A percentile compares a stretch with the other conserved stretches of the same genome.
Evolutionary conservation across 2,888 invertebrate species (phyloP).

Genomic region (Elmis aenea): DNA sequence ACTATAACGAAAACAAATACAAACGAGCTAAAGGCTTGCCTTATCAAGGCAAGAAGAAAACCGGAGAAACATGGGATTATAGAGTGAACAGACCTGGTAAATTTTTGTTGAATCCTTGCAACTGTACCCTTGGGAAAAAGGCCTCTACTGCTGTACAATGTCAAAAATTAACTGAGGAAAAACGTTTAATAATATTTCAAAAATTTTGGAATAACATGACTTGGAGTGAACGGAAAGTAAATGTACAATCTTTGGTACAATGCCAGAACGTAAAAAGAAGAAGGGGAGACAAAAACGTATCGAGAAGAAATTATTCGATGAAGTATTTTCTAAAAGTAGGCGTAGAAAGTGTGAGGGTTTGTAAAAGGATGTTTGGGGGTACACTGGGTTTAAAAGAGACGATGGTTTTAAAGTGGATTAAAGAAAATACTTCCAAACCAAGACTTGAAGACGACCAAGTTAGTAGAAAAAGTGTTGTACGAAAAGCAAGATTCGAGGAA

Average conservation of each 20-base stretch:
- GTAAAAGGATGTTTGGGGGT: conserved; percentile 1
- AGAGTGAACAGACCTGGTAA: too few species aligned
- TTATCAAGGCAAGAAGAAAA: conserved; percentile 1
- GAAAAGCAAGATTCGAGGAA: neutral
- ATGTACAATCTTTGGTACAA: conserved; percentile 2
- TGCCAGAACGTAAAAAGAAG: conserved; percentile 1
- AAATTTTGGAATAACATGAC: too few species aligned
- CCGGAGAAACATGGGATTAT: conserved; percentile 1
- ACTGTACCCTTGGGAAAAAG: too few species aligned
- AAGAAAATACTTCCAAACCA: neutral
- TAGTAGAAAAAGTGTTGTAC: conserved; percentile 2
- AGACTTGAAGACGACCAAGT: neutral
- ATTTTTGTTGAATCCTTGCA: too few species aligned
- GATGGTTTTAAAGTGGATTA: neutral
- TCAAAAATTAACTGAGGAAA: too few species aligned
- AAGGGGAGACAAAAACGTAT: conserved; percentile 1
- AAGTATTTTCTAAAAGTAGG: conserved; percentile 1
- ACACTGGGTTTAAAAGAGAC: conserved; percentile 1
- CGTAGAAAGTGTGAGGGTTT: neutral
- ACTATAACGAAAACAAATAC: conserved; percentile 1
- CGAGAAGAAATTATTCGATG: conserved; percentile 4
- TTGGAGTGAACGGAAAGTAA: too few species aligned
- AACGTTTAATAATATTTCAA: too few species aligned
- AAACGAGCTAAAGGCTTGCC: conserved; percentile 2
- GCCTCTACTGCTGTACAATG: too few species aligned